These are phyloP conservation scores for Euthynnus affinis DNA, from an alignment of 2,797 vertebrate species.

Conservation along the genomic window DNA sequence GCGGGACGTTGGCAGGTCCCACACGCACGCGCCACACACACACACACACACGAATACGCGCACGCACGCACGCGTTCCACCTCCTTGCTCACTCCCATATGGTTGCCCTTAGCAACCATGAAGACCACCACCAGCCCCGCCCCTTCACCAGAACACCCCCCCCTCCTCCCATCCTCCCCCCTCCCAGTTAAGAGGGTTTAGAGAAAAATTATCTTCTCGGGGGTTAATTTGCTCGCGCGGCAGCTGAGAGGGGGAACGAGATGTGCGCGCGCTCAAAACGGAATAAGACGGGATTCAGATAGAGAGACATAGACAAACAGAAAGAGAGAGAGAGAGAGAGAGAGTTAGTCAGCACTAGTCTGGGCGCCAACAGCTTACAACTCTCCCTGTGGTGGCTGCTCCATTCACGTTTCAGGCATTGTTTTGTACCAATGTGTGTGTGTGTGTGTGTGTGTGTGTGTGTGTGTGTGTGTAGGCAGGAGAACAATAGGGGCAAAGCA, in stretches of 20 bases:
- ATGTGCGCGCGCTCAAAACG: constrained; percentile 19
- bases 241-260: constrained; percentile 8
- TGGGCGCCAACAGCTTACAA: constrained; percentile 59
- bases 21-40: neutral
- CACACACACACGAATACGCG: neutral
- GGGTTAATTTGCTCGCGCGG: constrained; percentile 50
- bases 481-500: constrained; percentile 74
- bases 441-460: constrained; percentile 39
- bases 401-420: constrained; percentile 68
- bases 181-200: constrained; percentile 65
- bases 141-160: constrained; percentile 13
- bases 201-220: constrained; percentile 51
- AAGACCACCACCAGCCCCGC: constrained; percentile 66
- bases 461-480: constrained; percentile 15
- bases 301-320: too few species aligned
- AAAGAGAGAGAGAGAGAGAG: constrained; percentile 19
- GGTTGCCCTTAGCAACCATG: constrained; percentile 85
- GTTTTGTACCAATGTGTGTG: constrained; percentile 52
- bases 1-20: constrained; percentile 72
- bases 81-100: constrained; percentile 64
- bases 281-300: neutral
- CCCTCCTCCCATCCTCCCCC: constrained; percentile 21
- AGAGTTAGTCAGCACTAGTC: constrained; percentile 16
- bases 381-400: constrained; percentile 56
- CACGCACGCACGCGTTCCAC: constrained; percentile 50